phyloP scores from a whole-genome alignment of 2,888 invertebrate genomes.

The Archaeoteleia sp. region DNA sequence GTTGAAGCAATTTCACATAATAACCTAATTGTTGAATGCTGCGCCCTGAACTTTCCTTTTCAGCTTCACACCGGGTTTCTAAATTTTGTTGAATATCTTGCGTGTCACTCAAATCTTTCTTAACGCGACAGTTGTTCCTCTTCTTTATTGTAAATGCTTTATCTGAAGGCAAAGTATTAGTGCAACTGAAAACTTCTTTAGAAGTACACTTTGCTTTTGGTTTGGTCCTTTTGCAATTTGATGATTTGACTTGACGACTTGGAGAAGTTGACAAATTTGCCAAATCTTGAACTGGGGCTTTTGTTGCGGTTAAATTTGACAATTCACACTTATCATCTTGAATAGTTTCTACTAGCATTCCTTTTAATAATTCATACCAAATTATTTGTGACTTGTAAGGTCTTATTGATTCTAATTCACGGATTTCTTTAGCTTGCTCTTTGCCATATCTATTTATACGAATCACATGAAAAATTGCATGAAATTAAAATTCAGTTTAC shows the following conservation, averaged over 20 bases:
- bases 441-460: slow-evolving; percentile 49
- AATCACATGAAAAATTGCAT: no score
- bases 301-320: not conserved
- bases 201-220: not conserved
- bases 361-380: slow-evolving; percentile 58
- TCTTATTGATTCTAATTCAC: slow-evolving; percentile 45
- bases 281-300: slow-evolving; percentile 10
- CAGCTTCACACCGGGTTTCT: not conserved
- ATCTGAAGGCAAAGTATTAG: no score
- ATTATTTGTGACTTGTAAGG: slow-evolving; percentile 52
- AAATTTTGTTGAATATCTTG: no score
- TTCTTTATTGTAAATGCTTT: no score
- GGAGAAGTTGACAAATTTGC: slow-evolving; percentile 4
- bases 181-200: no score
- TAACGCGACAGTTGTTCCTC: no score
- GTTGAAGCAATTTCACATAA: not conserved
- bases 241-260: slow-evolving; percentile 1
- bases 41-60: slow-evolving; percentile 15
- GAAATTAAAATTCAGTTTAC: no score
- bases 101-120: no score
- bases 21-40: not conserved
- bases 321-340: slow-evolving; percentile 46
- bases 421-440: slow-evolving; percentile 56
- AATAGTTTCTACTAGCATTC: slow-evolving; percentile 58
- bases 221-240: not conserved